Evolutionary conservation across 1,140 invertebrate species (phyloP), one percentile per base, ranked within the genome.

Genomic region (Procambarus clarkii): DNA sequence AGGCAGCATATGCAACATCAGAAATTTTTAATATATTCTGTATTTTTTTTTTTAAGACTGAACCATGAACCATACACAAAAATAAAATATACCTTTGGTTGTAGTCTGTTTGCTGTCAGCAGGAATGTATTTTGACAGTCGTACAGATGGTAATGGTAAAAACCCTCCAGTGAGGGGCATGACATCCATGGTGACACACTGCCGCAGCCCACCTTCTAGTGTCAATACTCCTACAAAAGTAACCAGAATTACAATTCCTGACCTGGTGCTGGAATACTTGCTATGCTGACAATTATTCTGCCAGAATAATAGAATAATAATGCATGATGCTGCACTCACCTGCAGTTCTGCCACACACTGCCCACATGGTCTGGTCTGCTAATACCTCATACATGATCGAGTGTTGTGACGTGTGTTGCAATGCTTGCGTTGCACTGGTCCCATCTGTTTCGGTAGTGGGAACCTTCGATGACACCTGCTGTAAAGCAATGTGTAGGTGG

Each of bases 311-410:
- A 34, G 34, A 34, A 34, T 34, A 34, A 34, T 34, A 34, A 34
- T 34, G 1, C 34, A 34, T 34, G 34, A 34, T 34, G 34, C 50
- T 79, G 44, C 21, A 80, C 93, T 92, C 94, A 96, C 96, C 96
- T 92, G 98, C 97, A 86, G 97, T 98, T 91, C 97, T 95, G 71
- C 98, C 98, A 94, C 97, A 97, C 18, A 99, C 97, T 4, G 97
- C 98, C 98, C 98, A 99, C 95, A 98, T 96, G 46, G 97, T 97
- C 94, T 98, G 97, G 95, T 98, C 98, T 48, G 97, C 97, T 54
- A 98, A 94, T 11, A 99, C 97, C 94, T 99, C 98, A 94, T 99
- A 99, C 97, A 98, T 98, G 0, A 99, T 95, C 92, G 97, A 97
- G 86, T 92, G 91, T 54, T 85, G 86, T 54, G 50, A 54, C 34